Evolutionary conservation across 2,113 vertebrate species (phyloP).

Genomic region (Sceloporus tristichus): DNA sequence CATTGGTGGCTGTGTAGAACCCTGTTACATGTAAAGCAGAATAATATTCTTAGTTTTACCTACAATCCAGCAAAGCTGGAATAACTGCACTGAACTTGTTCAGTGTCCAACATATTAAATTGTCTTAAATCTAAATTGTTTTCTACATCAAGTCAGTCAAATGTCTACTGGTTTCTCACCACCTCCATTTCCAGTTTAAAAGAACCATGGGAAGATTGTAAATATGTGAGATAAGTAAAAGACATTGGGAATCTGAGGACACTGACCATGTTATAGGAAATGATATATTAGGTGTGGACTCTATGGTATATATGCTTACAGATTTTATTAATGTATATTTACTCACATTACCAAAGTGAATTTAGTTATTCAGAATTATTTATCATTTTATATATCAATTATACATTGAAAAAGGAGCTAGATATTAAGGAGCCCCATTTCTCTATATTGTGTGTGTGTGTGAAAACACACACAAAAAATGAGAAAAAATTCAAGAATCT

Average conservation of each 20-base stretch:
- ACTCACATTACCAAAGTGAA: background rate
- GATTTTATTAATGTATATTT: background rate
- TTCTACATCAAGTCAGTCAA: too few species aligned
- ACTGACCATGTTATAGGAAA: conserved; percentile 17
- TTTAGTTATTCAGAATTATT: background rate
- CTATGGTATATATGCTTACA: background rate
- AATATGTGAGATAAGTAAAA: background rate
- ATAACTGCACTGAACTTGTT: too few species aligned
- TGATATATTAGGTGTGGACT: background rate
- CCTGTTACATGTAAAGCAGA: too few species aligned
- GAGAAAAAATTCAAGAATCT: background rate
- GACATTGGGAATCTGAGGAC: background rate
- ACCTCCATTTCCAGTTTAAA: too few species aligned
- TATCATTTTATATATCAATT: background rate
- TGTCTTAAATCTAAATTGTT: too few species aligned
- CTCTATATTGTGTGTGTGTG: conserved; percentile 11
- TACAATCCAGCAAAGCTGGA: too few species aligned
- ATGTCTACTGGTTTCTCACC: too few species aligned
- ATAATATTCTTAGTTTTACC: too few species aligned
- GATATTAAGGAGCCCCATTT: background rate
- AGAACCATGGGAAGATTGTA: background rate
- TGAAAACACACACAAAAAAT: background rate
- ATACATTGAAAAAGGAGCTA: conserved; percentile 26
- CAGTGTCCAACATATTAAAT: too few species aligned
- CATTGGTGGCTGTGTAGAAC: too few species aligned